Evolutionary conservation across 2,113 vertebrate genomes (phyloP).

Genomic region (Ophiodon elongatus): DNA sequence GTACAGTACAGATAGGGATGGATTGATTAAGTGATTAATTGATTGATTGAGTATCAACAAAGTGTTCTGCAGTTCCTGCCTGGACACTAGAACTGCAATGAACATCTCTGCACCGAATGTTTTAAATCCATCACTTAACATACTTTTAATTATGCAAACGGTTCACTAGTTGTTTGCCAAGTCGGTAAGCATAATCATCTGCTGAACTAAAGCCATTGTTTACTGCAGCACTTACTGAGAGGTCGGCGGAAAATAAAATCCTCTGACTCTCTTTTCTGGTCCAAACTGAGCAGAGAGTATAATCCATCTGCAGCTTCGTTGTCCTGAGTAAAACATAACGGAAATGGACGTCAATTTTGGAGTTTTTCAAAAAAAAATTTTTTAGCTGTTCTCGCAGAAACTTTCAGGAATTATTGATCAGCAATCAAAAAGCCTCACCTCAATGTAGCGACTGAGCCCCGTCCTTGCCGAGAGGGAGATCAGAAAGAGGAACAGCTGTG

Average conservation of each 20-base stretch:
- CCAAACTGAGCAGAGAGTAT: slow-evolving; percentile 73
- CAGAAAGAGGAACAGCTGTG: slow-evolving; percentile 72
- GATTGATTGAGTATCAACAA: neutral
- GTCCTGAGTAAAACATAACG: slow-evolving; percentile 59
- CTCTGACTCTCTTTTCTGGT: slow-evolving; percentile 77
- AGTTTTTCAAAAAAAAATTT: neutral
- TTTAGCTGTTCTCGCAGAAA: slow-evolving; percentile 1
- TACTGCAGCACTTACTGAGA: slow-evolving; percentile 73
- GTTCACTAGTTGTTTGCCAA: neutral
- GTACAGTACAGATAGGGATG: neutral
- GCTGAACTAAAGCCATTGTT: slow-evolving; percentile 31
- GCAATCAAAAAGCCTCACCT: slow-evolving; percentile 55
- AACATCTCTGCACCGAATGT: neutral
- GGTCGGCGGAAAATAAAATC: slow-evolving; percentile 79
- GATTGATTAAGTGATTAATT: neutral
- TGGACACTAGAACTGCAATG: neutral
- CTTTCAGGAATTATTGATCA: slow-evolving; percentile 11
- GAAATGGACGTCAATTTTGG: neutral
- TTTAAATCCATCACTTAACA: neutral
- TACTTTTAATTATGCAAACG: slow-evolving; percentile 11
- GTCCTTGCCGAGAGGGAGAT: slow-evolving; percentile 67
- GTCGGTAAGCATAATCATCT: slow-evolving; percentile 17
- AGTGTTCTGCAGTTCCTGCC: neutral
- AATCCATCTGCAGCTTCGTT: slow-evolving; percentile 71
- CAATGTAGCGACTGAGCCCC: slow-evolving; percentile 71